These are phyloP conservation scores for Neodon shergylaensis DNA, from an alignment of 2,113 vertebrate genomes.

Conservation along the genomic window DNA sequence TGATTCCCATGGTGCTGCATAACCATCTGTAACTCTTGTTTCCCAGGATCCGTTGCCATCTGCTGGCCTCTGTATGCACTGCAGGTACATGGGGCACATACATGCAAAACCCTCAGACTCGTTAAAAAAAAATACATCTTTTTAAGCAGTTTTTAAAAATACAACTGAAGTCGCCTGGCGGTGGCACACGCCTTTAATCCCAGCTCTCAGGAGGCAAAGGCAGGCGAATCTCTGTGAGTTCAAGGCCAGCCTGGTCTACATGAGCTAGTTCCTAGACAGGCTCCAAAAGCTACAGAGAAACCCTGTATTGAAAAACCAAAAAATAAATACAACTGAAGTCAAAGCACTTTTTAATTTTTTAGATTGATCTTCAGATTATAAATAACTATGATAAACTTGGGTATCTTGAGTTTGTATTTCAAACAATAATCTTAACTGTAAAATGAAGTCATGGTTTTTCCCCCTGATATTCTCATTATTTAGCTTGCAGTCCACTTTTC, in stretches of 20 bases:
- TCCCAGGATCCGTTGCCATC: too few species aligned
- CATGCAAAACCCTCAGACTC: background rate
- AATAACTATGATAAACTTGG: constrained; percentile 1
- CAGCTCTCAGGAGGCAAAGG: too few species aligned
- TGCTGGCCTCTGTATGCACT: background rate
- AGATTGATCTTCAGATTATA: background rate
- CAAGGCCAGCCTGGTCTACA: too few species aligned
- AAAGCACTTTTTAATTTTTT: background rate
- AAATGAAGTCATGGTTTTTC: background rate
- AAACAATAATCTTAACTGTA: background rate
- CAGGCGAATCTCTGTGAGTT: too few species aligned
- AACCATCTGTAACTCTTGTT: background rate
- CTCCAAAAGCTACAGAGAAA: too few species aligned
- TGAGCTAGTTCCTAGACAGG: too few species aligned
- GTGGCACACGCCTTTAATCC: too few species aligned
- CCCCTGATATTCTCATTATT: background rate
- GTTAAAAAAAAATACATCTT: too few species aligned
- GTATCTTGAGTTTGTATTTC: background rate
- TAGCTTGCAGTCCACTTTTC: background rate
- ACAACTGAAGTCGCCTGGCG: too few species aligned
- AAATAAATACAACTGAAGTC: background rate
- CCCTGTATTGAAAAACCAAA: too few species aligned
- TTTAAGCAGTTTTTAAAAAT: background rate
- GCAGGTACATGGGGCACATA: background rate
- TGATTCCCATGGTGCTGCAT: background rate